Conservation (phyloP, 2,888 invertebrate species). For the Eremobia ochroleuca region DNA sequence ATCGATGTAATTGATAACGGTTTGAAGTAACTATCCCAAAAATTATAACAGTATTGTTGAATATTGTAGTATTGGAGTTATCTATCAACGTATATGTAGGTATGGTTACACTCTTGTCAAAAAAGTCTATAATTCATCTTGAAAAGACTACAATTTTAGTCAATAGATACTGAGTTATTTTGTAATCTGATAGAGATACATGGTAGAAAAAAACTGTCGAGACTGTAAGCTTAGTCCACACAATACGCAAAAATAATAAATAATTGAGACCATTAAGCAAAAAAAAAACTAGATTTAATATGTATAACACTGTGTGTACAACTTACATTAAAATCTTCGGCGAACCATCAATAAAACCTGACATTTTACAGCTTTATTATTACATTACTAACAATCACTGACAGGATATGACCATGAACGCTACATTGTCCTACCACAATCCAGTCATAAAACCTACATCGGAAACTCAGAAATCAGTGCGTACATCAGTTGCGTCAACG, state of each 20-base stretch:
- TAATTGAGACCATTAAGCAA: background rate
- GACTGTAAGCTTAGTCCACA: too few species aligned
- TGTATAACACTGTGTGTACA: background rate
- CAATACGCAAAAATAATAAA: background rate
- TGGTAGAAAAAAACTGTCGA: background rate
- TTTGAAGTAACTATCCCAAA: conserved; percentile 44
- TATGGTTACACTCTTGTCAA: background rate
- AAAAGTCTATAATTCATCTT: background rate
- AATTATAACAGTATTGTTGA: conserved; percentile 67
- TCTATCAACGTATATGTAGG: background rate
- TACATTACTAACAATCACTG: conserved; percentile 12
- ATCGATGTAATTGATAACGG: conserved; percentile 62
- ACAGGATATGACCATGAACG: conserved; percentile 33
- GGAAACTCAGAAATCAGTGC: conserved; percentile 55
- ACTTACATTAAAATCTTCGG: background rate
- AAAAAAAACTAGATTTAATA: background rate
- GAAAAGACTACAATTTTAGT: background rate
- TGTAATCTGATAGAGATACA: background rate
- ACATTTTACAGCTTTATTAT: conserved; percentile 2
- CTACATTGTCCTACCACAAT: conserved; percentile 25
- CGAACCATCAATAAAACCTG: background rate
- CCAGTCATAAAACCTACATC: conserved; percentile 23
- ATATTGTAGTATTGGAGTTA: conserved; percentile 4
- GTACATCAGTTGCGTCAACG: conserved; percentile 66
- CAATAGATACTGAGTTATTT: background rate